These are phyloP conservation scores for Erebia epiphron DNA, from an alignment of 2,888 invertebrate species.

Conservation along the genomic window DNA sequence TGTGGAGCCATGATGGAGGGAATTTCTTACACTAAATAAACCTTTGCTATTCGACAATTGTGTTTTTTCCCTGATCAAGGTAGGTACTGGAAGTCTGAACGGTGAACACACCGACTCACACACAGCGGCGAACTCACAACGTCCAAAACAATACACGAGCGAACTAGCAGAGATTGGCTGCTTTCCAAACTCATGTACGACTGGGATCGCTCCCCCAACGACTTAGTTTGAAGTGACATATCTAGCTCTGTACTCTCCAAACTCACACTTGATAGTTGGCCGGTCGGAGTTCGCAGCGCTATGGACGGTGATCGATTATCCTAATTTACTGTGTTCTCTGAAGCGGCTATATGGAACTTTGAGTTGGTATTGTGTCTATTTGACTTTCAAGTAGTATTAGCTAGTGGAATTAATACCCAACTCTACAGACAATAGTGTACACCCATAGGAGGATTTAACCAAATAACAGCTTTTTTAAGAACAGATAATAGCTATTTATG, in stretches of 20 bases:
- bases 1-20: too few species aligned
- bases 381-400: neutral
- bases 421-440: too few species aligned
- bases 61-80: too few species aligned
- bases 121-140: neutral
- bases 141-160: constrained; percentile 20
- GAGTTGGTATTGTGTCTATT: constrained; percentile 6
- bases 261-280: constrained; percentile 28
- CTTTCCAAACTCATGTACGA: constrained; percentile 34
- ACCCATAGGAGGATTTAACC: too few species aligned
- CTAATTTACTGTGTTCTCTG: constrained; percentile 2
- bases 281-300: constrained; percentile 27
- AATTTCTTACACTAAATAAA: too few species aligned
- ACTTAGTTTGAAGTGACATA: constrained; percentile 34
- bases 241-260: constrained; percentile 18
- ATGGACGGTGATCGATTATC: constrained; percentile 23
- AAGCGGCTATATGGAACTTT: constrained; percentile 10
- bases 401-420: too few species aligned
- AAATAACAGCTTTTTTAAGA: too few species aligned
- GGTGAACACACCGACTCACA: neutral
- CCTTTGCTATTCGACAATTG: too few species aligned
- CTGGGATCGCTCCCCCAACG: constrained; percentile 18
- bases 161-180: constrained; percentile 33
- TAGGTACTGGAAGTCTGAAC: neutral
- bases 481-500: too few species aligned